Base-by-base conservation (phyloP, 2,888 invertebrate species). In the Tipula lateralis region DNA sequence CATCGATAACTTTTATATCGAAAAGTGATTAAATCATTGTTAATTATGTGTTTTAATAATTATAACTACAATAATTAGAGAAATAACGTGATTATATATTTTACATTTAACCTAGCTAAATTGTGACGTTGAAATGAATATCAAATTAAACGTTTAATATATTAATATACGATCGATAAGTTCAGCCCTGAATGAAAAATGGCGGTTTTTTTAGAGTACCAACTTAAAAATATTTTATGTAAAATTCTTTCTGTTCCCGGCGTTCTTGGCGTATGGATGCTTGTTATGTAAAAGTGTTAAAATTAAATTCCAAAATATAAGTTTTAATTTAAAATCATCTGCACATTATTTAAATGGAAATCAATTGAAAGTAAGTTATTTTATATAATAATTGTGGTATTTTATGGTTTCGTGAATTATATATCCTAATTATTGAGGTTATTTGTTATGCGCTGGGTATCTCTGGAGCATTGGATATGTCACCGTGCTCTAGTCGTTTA, bases 401-500 rank as follows among this genome's bases (percentile, higher is more conserved):
- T 82, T 16, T 32, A 16, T 30, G 12, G n/a, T 30, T 16, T 5
- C 9, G 29, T 30, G 30, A 29, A 80, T 30, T 82, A 82, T 16
- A n/a, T 44, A 7, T 44, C n/a, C 3, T 9, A 1, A 81, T 29
- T 29, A 19, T 29, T 9, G 13, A 82, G 16, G 16, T 12, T 30
- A 30, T 30, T 82, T 0, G 9, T 13, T 82, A 82, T 82, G 82
- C 82, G 29, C 30, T 82, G n/a, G 82, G 82, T 82, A 82, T 82
- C 82, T 82, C 82, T 82, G 82, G 32, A 82, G 32, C 82, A 82
- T 30, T 82, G 82, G 82, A 82, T 82, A 66, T 30, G 30, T 16
- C n/a, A 82, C 82, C 82, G 16, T 82, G 82, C 32, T 82, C 32
- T 82, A 82, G 82, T 82, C 82, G 82, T 82, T 82, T 82, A 30